Conservation (phyloP, 2,797 vertebrate genomes). For the Fistularia commersonii region DNA sequence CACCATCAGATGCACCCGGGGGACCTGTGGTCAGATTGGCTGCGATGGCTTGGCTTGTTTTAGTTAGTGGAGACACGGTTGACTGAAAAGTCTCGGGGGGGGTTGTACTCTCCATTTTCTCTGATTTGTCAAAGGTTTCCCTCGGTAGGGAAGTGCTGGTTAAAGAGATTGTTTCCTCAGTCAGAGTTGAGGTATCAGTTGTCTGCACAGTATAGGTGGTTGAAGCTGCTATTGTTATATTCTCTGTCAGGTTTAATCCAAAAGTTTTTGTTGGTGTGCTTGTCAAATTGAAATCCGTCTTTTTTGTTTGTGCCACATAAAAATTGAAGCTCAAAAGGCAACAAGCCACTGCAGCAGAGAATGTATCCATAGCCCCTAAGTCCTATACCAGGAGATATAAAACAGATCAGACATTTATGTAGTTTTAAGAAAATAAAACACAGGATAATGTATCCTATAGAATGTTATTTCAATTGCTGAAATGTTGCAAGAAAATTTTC, state of each 20-base stretch:
- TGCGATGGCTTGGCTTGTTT: slow-evolving; percentile 17
- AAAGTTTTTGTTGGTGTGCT: background rate
- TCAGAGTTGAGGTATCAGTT: slow-evolving; percentile 12
- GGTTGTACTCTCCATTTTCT: slow-evolving; percentile 20
- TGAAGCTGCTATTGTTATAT: background rate
- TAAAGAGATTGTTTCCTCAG: slow-evolving; percentile 1
- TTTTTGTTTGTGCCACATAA: slow-evolving; percentile 11
- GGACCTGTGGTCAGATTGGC: slow-evolving; percentile 14
- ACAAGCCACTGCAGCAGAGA: slow-evolving; percentile 21
- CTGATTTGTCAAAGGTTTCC: slow-evolving; percentile 3
- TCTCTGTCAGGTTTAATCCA: slow-evolving; percentile 10
- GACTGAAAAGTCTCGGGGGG: slow-evolving; percentile 21
- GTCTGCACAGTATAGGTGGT: slow-evolving; percentile 1
- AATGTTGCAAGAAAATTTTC: background rate
- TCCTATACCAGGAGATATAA: slow-evolving; percentile 18
- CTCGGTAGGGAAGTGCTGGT: slow-evolving; percentile 1
- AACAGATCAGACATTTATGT: background rate
- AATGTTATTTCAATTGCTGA: background rate
- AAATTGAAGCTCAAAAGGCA: slow-evolving; percentile 36
- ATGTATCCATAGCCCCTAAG: slow-evolving; percentile 32
- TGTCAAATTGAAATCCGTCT: background rate
- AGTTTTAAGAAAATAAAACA: background rate
- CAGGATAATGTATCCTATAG: too few relatives aligned
- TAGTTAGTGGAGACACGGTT: slow-evolving; percentile 13
- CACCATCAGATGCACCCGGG: slow-evolving; percentile 24